Percentiles rank a stretch among this genome's conserved stretches.
Conservation (phyloP, 2,797 vertebrate genomes). For the Meriones psammophilus region DNA sequence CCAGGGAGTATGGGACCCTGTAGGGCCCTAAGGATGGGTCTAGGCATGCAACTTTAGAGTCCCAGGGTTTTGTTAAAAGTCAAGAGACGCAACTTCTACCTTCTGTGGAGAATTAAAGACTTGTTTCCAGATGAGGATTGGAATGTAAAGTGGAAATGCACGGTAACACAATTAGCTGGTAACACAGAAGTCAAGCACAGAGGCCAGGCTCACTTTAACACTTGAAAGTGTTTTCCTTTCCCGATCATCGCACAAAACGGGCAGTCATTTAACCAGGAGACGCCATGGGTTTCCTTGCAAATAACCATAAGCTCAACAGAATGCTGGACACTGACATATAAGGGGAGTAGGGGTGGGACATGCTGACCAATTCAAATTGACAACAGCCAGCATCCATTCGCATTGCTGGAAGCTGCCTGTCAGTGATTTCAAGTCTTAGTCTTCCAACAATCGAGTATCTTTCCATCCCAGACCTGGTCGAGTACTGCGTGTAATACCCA, state of each 20-base stretch:
- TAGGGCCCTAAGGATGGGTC: not conserved
- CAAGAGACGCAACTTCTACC: conserved; percentile 15
- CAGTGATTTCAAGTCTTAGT: not conserved
- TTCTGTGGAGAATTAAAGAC: not conserved
- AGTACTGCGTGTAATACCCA: not conserved
- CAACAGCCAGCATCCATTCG: not conserved
- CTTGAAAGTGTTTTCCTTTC: not conserved
- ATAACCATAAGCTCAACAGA: not conserved
- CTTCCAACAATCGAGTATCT: not conserved
- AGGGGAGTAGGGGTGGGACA: too few relatives aligned
- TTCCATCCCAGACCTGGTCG: not conserved
- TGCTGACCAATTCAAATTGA: not conserved
- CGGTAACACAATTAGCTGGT: not conserved
- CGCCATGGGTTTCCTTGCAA: not conserved
- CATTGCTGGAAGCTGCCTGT: not conserved
- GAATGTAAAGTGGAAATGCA: not conserved
- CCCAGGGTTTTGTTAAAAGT: not conserved
- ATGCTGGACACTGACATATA: not conserved
- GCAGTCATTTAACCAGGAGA: not conserved
- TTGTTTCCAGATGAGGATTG: not conserved
- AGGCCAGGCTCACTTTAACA: not conserved
- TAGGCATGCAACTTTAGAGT: not conserved
- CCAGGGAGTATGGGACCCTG: too few relatives aligned
- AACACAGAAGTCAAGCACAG: not conserved
- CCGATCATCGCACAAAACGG: not conserved